Evolutionary conservation across 2,888 invertebrate genomes (phyloP).

Genomic region (Eupithecia subfuscata): DNA sequence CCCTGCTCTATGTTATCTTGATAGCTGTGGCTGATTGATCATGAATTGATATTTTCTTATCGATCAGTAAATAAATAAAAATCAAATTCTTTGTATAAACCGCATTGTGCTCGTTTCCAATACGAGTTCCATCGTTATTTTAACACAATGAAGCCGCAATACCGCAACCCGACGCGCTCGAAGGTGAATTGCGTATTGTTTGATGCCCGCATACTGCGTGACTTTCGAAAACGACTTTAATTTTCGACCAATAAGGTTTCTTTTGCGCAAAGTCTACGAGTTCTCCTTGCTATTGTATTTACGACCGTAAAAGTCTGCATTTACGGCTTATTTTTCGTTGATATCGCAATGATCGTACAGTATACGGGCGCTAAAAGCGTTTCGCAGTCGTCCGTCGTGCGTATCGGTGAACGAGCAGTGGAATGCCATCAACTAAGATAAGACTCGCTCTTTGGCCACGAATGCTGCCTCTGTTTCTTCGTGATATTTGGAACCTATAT

Average conservation of each 20-base stretch:
- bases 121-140: slow-evolving; percentile 77
- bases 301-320: slow-evolving; percentile 47
- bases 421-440: slow-evolving; percentile 83
- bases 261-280: slow-evolving; percentile 64
- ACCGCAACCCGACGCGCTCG: slow-evolving; percentile 82
- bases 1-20: not conserved
- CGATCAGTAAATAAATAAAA: slow-evolving; percentile 51
- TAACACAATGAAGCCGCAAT: slow-evolving; percentile 83
- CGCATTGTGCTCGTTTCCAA: slow-evolving; percentile 72
- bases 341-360: slow-evolving; percentile 49
- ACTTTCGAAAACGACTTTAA: slow-evolving; percentile 80
- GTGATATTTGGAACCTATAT: slow-evolving; percentile 64
- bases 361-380: slow-evolving; percentile 81
- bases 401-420: slow-evolving; percentile 78
- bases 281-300: slow-evolving; percentile 44
- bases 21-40: slow-evolving; percentile 43
- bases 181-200: slow-evolving; percentile 85
- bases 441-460: slow-evolving; percentile 69
- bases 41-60: slow-evolving; percentile 51
- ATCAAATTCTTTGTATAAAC: slow-evolving; percentile 68
- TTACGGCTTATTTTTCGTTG: slow-evolving; percentile 51
- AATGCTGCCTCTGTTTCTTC: slow-evolving; percentile 59
- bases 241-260: slow-evolving; percentile 76
- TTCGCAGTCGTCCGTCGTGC: slow-evolving; percentile 82
- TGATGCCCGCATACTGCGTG: slow-evolving; percentile 76